Evolutionary conservation across 2,797 vertebrate species (phyloP), one percentile per base, ranked within the genome.

Genomic region (Pelodytes ibericus): DNA sequence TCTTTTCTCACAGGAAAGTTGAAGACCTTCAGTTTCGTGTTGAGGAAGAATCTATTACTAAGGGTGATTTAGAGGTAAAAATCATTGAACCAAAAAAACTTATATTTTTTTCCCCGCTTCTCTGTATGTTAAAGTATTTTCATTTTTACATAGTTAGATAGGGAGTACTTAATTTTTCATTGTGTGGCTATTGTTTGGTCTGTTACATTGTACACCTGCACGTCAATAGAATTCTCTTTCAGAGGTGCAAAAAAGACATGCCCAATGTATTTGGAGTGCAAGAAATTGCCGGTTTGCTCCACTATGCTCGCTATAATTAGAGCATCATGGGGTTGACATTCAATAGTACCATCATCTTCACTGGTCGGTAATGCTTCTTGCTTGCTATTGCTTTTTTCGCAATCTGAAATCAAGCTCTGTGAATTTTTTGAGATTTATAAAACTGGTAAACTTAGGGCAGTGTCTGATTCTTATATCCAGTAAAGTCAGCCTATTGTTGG

Each of bases 31-130:
- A 99, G 86, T 99, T 99, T 88, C 95, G 96, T 15, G 96, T 99
- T 68, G 98, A 99, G 80, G 97, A 99, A 89, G 97, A 98, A 72
- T 99, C 95, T 47, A 99, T 99, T 84, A 99, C 97, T 88, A 99
- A 99, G 95, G 97, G 98, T 81, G 98, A 99, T 81, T 90, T 99
- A 81, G 98, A 99, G 98, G 98, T 99, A 98, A 95, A 88, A 85
- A 22, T 69, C 67, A 72, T 68, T 51, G 74, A 77, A 27, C 72
- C 84, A 67, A 63, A 56, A 5, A 26, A 2, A 22, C n/a, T 13
- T 20, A n/a, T 11, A 59, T 47, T 27, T 29, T 18, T 18, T 56
- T 13, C 33, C 22, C 6, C 10, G 3, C 11, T 8, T 24, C 8
- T 6, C 15, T 70, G 8, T 31, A 33, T 39, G 36, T 49, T 62